Conservation (phyloP, 2,113 vertebrate genomes). For the Dasyprocta punctata region DNA sequence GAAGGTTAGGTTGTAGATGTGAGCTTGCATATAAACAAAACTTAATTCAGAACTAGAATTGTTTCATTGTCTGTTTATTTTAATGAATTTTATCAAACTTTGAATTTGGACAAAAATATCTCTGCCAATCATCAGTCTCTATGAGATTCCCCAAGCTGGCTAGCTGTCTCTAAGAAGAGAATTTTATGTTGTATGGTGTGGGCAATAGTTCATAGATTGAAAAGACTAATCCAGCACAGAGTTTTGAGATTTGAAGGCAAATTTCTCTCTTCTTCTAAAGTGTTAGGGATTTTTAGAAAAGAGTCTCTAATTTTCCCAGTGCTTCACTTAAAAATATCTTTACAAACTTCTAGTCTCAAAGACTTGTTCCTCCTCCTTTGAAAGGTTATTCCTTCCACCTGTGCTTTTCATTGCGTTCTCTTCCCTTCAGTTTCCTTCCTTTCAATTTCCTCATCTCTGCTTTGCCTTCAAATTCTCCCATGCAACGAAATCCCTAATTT, state of each 20-base stretch:
- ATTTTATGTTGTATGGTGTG: background rate
- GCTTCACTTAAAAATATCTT: slow-evolving; percentile 20
- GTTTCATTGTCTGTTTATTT: slow-evolving; percentile 61
- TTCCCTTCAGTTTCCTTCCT: background rate
- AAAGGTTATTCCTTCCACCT: background rate
- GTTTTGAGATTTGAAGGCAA: slow-evolving; percentile 9
- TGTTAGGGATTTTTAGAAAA: background rate
- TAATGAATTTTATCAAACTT: slow-evolving; percentile 63
- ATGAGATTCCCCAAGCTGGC: background rate
- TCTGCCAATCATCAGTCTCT: background rate
- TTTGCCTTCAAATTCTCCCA: background rate
- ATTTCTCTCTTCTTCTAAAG: background rate
- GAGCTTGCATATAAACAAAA: slow-evolving; percentile 75
- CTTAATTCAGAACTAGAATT: slow-evolving; percentile 44
- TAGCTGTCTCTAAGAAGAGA: background rate
- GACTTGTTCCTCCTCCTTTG: background rate
- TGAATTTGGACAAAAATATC: slow-evolving; percentile 46
- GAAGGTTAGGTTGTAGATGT: slow-evolving; percentile 38
- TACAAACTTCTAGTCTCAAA: background rate
- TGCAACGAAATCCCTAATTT: background rate
- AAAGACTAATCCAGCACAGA: background rate
- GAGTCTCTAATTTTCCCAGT: background rate
- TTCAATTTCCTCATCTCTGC: background rate
- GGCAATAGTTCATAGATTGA: background rate
- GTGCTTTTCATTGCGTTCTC: background rate